Base-by-base conservation (phyloP, 2,113 vertebrate species). In the Tetrao urogallus region DNA sequence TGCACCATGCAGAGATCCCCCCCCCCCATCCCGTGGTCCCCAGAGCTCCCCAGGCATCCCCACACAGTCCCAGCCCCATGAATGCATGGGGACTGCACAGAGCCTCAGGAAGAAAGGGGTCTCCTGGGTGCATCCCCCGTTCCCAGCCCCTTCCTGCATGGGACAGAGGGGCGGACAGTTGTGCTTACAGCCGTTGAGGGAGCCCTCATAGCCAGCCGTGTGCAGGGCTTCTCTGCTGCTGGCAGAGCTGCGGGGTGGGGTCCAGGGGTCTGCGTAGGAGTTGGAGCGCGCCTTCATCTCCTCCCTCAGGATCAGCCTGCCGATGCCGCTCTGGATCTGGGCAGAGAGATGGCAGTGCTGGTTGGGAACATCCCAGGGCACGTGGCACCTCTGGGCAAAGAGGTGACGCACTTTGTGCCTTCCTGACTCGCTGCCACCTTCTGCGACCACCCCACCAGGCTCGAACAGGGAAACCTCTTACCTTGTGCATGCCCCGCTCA, bases 251-350 rank as follows among this genome's bases (percentile, higher is more conserved):
- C 99, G 98, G 3, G 98, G 98, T 8, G 99, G 99, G 4, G 99
- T 99, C 99, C 99, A 99, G 95, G 99, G 99, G 95, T 99, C 99
- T 19, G 98, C 98, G 45, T 99, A 99, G 94, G 99, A 99, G 98
- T 98, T 98, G 69, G 99, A 99, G 69, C 99, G 98, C 52, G 99
- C 99, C 98, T 99, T 99, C 99, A 99, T 99, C 98, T 99, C 99
- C 95, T 99, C 99, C 97, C 99, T 99, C 91, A 99, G 98, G 96
- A 99, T 99, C 98, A 99, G 97, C 95, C 99, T 98, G 86, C 99
- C 99, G 7, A 99, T 99, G 86, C 99, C 98, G 7, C 98, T 98
- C 98, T 99, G 99, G 96, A 99, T 98, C 99, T 99, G 92, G 43
- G 30, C 19, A 2, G 22, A n/a, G 8, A 82, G 72, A 30, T 0